Conservation (phyloP, 2,113 vertebrate genomes). For the Ceyx margarethae region DNA sequence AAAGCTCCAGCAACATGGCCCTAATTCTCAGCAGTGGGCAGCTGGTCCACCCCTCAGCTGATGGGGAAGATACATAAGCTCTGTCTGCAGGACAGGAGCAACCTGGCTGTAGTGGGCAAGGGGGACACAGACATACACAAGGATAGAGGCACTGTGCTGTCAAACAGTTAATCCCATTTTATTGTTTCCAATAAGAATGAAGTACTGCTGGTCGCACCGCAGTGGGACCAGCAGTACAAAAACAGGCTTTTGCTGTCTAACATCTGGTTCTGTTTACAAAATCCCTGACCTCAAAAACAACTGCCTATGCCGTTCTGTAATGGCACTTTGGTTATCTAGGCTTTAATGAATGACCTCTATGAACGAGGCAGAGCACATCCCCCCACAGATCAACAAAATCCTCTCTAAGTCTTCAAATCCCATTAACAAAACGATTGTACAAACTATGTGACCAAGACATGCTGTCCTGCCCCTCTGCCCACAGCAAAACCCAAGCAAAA, state of each 20-base stretch:
- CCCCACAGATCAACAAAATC: conserved; percentile 42
- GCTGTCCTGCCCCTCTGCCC: background rate
- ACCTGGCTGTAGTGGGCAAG: background rate
- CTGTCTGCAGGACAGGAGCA: background rate
- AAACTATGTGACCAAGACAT: conserved; percentile 11
- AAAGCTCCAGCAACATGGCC: background rate
- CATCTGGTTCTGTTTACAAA: conserved; percentile 32
- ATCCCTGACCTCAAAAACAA: conserved; percentile 37
- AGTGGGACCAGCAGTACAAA: too few relatives aligned
- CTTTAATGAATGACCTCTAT: background rate
- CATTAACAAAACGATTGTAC: conserved; percentile 24
- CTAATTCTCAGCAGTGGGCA: background rate
- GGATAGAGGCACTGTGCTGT: rapidly evolving
- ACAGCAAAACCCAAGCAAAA: background rate
- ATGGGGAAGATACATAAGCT: background rate
- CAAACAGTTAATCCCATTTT: background rate
- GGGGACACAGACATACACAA: rapidly evolving
- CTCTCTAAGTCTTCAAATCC: conserved; percentile 26
- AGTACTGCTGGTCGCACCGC: background rate
- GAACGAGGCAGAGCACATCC: background rate
- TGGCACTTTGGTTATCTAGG: background rate
- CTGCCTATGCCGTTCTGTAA: background rate
- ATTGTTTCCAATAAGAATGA: background rate
- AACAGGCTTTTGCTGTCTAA: background rate
- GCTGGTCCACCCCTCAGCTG: background rate